phyloP scores from a whole-genome alignment of 2,797 vertebrate species.

The Poecilia velifera region DNA sequence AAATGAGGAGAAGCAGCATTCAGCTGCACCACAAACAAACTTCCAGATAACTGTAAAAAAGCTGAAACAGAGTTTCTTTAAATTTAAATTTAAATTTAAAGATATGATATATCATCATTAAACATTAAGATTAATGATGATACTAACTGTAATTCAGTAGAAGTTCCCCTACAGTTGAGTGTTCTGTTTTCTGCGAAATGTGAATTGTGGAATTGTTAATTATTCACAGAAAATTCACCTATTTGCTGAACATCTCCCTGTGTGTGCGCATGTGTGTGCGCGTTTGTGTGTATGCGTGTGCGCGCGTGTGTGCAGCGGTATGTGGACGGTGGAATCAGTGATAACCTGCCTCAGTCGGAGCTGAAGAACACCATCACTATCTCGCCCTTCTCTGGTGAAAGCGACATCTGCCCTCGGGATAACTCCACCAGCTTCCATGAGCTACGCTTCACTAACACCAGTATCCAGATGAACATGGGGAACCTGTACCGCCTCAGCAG shows the following conservation, averaged over 20 bases:
- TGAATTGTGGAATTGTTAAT: neutral
- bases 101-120: too few relatives aligned
- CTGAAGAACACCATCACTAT: conserved; percentile 90
- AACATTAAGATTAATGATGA: neutral
- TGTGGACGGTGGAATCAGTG: conserved; percentile 88
- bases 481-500: conserved; percentile 85
- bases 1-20: too few relatives aligned
- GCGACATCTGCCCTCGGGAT: conserved; percentile 91
- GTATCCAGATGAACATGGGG: conserved; percentile 84
- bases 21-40: too few relatives aligned
- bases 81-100: too few relatives aligned
- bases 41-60: too few relatives aligned
- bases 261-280: neutral
- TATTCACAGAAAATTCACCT: neutral
- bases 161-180: neutral
- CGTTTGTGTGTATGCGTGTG: neutral
- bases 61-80: too few relatives aligned
- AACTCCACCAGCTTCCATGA: conserved; percentile 87
- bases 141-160: neutral
- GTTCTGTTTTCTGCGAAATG: neutral
- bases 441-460: conserved; percentile 86
- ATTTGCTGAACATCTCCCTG: too few relatives aligned
- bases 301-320: conserved; percentile 81
- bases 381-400: conserved; percentile 91
- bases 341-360: conserved; percentile 86